These are phyloP conservation scores for Leptopilina myrica DNA, from an alignment of 2,888 invertebrate genomes.

Conservation along the genomic window DNA sequence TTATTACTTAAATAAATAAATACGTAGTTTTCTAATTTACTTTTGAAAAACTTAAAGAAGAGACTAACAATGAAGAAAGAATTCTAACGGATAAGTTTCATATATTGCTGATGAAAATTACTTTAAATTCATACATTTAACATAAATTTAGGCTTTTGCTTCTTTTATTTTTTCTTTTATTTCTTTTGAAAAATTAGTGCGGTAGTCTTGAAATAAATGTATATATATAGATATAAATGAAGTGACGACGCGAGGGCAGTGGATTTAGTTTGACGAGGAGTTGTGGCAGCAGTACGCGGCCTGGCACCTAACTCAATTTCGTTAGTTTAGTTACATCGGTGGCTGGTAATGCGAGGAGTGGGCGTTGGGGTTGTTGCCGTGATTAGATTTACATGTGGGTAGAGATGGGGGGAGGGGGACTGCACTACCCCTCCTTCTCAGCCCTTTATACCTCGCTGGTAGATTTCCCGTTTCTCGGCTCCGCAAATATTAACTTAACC, in stretches of 20 bases:
- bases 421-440: constrained; percentile 1
- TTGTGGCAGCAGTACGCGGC: constrained; percentile 61
- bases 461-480: constrained; percentile 49
- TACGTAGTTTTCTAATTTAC: no score
- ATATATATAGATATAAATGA: not conserved
- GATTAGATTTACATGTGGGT: constrained; percentile 76
- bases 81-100: no score
- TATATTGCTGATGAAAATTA: no score
- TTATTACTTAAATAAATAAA: no score
- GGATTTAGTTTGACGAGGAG: constrained; percentile 73
- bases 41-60: no score
- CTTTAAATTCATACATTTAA: no score
- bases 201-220: no score
- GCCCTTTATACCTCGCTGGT: constrained; percentile 13
- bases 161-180: no score
- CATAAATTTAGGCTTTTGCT: no score
- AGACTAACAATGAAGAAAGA: no score
- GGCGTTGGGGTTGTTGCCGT: constrained; percentile 68
- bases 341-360: constrained; percentile 71
- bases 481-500: constrained; percentile 69
- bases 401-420: constrained; percentile 45
- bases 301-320: constrained; percentile 73
- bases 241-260: constrained; percentile 54
- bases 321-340: constrained; percentile 76
- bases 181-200: no score